Evolutionary conservation across 2,113 vertebrate species (phyloP).

Genomic region (Corvus moneduloides): DNA sequence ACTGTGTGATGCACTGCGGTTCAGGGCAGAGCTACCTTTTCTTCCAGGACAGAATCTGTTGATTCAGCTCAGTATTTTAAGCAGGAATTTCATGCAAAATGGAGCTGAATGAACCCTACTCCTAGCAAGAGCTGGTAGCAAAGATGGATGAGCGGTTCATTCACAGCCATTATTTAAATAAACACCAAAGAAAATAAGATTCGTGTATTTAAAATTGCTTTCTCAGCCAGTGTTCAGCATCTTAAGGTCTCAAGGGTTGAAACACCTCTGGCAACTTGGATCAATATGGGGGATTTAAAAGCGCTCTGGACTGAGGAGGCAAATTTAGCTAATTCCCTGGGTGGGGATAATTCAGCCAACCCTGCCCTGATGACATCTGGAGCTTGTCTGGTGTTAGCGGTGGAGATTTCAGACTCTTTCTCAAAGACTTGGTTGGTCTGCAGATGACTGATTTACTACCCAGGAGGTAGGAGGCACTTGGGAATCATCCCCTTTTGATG

Average conservation of each 20-base stretch:
- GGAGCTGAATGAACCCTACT: neutral
- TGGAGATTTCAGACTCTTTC: neutral
- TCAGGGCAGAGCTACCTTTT: neutral
- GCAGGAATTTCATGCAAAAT: neutral
- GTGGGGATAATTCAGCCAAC: neutral
- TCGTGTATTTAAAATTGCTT: neutral
- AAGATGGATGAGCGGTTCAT: neutral
- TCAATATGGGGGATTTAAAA: neutral
- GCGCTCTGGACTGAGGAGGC: neutral
- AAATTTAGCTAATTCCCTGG: neutral
- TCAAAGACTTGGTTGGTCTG: neutral
- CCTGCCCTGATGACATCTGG: neutral
- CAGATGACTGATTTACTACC: neutral
- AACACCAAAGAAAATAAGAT: neutral
- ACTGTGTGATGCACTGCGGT: neutral
- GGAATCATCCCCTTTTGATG: neutral
- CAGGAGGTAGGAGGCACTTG: neutral
- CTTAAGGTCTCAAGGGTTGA: neutral
- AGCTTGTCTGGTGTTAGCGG: neutral
- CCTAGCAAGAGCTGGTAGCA: neutral
- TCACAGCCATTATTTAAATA: neutral
- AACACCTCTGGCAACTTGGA: neutral
- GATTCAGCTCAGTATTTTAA: neutral
- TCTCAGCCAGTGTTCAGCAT: neutral
- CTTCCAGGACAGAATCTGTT: neutral